Base-by-base conservation (phyloP, 2,888 invertebrate genomes). In the Mayetiola destructor region DNA sequence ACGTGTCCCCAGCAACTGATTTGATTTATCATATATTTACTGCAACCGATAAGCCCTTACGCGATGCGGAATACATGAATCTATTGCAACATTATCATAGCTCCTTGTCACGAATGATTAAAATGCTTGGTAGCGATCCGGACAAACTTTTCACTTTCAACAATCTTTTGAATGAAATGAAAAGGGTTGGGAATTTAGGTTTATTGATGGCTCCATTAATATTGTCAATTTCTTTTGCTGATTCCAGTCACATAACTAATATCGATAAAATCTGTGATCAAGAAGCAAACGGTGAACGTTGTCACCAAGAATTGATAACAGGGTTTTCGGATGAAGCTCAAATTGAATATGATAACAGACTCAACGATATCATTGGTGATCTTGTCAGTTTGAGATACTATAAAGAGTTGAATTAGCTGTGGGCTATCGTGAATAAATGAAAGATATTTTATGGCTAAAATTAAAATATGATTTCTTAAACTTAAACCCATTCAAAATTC, bases 131-230 rank as follows among this genome's bases (percentile, higher is more conserved):
- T 3, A 66, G 65, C 3, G 55, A 61, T 57, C 63, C 66, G 1
- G 59, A 60, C 4, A 55, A 60, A 54, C 16, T 68, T 4, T 66
- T 67, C 58, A 64, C 70, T 10, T 60, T 63, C 0, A 14, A 59
- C 3, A 65, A 62, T 2, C 64, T 69, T 14, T 59, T 66, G 20
- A 59, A 62, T 4, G 65, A 70, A 57, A 27, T 68, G 37, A 64
- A 60, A 12, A 58, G 59, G 16, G 68, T 65, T 58, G 65, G 66
- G 1, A 62, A 63, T 8, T 64, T 68, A 56, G 70, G 68, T 3
- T 37, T 71, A 37, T 54, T 68, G 0, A 61, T 70, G 53, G 66
- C 66, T 53, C 64, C 67, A 61, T 65, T 70, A 64, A 60, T 68
- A 2, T 58, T 69, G 18, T 69, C 69, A 2, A 65, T 68, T 12